Conservation (phyloP, 2,888 invertebrate species). For the Apantesis nais region DNA sequence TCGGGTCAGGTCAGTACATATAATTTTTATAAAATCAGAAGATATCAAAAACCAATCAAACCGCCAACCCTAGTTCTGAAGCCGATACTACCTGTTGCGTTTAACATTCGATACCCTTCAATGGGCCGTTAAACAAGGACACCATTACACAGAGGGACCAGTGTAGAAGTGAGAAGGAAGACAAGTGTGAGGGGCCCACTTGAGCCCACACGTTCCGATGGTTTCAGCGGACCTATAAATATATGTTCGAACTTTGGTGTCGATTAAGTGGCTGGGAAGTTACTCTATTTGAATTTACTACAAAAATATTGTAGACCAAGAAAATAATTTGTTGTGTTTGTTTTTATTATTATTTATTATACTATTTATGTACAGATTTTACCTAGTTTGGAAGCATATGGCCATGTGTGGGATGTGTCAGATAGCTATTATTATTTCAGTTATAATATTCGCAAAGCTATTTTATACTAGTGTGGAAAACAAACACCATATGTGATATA, state of each 20-base stretch:
- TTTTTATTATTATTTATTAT: too few species aligned
- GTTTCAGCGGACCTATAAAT: conserved; percentile 80
- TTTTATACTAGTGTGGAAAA: too few species aligned
- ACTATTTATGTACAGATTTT: too few species aligned
- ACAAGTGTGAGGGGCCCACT: conserved; percentile 76
- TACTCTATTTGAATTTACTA: conserved; percentile 60
- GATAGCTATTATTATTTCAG: too few species aligned
- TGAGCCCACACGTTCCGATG: conserved; percentile 78
- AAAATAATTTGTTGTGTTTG: too few species aligned
- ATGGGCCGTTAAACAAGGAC: conserved; percentile 70
- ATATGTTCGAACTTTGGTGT: conserved; percentile 73
- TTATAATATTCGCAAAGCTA: too few species aligned
- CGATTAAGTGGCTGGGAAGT: conserved; percentile 48
- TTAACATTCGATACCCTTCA: conserved; percentile 84
- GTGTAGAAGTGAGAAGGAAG: conserved; percentile 54
- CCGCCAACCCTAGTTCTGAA: conserved; percentile 75
- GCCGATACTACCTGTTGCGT: conserved; percentile 83
- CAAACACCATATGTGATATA: too few species aligned
- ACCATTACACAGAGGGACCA: conserved; percentile 31
- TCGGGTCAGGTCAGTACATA: too few species aligned
- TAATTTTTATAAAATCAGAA: too few species aligned
- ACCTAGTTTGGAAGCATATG: too few species aligned
- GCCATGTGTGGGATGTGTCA: too few species aligned
- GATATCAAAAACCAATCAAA: conserved; percentile 71
- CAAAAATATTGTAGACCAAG: background rate